A percentile compares a stretch with the other conserved stretches of the same genome.
phyloP scores from a whole-genome alignment of 2,888 invertebrate genomes.

The Drosophila kuntzei region DNA sequence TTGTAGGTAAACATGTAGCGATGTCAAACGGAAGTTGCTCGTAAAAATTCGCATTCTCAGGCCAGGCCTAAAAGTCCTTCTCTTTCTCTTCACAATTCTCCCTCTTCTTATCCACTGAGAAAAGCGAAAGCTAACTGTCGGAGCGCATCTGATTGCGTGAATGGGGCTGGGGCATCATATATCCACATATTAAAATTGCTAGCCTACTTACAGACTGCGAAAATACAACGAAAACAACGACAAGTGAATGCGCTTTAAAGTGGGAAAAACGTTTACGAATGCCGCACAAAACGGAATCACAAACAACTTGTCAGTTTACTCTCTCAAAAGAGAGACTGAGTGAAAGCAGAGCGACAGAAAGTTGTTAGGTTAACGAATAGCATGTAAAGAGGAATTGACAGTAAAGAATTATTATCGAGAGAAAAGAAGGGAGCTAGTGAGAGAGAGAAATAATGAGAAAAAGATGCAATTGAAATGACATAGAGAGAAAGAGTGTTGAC shows the following conservation, averaged over 20 bases:
- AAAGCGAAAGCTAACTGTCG: conserved; percentile 57
- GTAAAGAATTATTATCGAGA: no score
- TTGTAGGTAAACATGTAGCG: conserved; percentile 80
- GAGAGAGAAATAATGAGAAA: no score
- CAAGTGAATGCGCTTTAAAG: conserved; percentile 20
- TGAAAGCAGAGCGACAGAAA: neutral
- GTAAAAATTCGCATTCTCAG: conserved; percentile 65
- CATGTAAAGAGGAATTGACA: neutral
- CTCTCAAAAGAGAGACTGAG: neutral
- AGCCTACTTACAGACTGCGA: conserved; percentile 47
- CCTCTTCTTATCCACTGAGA: neutral
- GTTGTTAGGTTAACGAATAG: conserved; percentile 1
- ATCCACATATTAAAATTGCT: conserved; percentile 58
- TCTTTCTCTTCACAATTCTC: no score
- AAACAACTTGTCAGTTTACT: neutral
- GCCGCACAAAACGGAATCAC: neutral
- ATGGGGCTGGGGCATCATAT: conserved; percentile 6
- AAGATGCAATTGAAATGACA: neutral
- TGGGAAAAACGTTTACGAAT: conserved; percentile 28
- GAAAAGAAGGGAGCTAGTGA: no score
- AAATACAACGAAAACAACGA: neutral
- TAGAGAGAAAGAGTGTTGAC: neutral
- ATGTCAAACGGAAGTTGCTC: conserved; percentile 76
- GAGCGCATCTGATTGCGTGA: conserved; percentile 47
- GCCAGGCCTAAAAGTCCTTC: conserved; percentile 8